These are phyloP conservation scores for Seladonia tumulorum DNA, from an alignment of 2,888 invertebrate species.

Conservation along the genomic window DNA sequence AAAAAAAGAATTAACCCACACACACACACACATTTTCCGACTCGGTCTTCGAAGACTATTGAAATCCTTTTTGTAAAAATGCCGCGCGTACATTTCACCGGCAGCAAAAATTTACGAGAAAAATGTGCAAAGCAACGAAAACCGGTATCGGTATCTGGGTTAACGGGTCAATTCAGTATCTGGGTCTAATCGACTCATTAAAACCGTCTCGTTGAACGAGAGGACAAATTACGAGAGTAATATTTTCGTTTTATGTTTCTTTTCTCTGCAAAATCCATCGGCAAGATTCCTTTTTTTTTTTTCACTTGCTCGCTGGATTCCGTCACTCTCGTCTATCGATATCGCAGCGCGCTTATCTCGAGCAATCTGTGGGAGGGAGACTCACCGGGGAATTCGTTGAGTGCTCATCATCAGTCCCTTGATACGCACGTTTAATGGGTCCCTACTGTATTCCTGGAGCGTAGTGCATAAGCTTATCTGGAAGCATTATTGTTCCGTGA, in stretches of 20 bases:
- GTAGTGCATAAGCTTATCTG: conserved; percentile 18
- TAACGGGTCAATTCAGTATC: background rate
- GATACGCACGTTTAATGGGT: conserved; percentile 10
- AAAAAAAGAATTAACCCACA: background rate
- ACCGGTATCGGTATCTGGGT: background rate
- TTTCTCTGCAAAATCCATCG: background rate
- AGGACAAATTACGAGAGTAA: background rate
- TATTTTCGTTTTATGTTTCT: background rate
- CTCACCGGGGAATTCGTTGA: background rate
- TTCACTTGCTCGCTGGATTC: background rate
- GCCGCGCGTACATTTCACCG: background rate
- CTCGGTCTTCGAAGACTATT: background rate
- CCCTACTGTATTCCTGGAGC: conserved; percentile 4
- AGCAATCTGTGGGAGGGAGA: background rate
- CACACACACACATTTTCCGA: background rate
- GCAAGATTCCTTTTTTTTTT: background rate
- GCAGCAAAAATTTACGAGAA: background rate
- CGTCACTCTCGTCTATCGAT: conserved; percentile 6
- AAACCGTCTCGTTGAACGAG: background rate
- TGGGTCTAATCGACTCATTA: conserved; percentile 5
- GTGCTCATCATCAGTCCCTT: conserved; percentile 16
- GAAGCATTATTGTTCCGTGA: background rate
- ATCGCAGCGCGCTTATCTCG: conserved; percentile 3
- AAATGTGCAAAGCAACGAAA: background rate
- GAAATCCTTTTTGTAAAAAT: background rate